phyloP scores from a whole-genome alignment of 2,888 invertebrate species.

The Prosopocoilus inquinatus region DNA sequence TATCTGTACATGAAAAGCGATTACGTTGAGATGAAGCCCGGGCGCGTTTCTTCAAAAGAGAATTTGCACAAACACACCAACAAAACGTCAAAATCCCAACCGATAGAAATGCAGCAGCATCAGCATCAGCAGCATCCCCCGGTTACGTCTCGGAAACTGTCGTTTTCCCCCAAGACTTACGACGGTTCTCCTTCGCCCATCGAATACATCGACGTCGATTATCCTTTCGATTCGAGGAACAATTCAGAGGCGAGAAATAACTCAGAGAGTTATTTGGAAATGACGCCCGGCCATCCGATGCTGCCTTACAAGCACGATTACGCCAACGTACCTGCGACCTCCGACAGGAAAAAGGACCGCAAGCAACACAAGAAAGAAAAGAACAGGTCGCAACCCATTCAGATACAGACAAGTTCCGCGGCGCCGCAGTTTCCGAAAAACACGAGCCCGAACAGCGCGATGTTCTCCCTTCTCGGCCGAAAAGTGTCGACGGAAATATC shows the following conservation, averaged over 20 bases:
- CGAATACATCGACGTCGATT: conserved; percentile 36
- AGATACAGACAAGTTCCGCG: conserved; percentile 54
- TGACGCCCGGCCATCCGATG: conserved; percentile 43
- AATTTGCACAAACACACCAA: no score
- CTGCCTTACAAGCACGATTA: no score
- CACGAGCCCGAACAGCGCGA: conserved; percentile 30
- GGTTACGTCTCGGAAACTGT: conserved; percentile 22
- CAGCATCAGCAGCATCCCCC: not conserved
- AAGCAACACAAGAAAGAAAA: conserved; percentile 49
- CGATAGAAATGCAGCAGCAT: not conserved
- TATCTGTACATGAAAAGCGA: conserved; percentile 48
- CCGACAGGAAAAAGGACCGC: conserved; percentile 38
- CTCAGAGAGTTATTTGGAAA: conserved; percentile 53
- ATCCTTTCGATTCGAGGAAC: conserved; percentile 28
- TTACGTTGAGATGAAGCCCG: not conserved
- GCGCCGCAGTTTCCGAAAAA: conserved; percentile 25
- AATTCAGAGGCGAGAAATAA: conserved; percentile 23
- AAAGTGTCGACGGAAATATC: conserved; percentile 49
- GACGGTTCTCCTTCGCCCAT: conserved; percentile 29
- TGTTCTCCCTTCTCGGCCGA: conserved; percentile 33
- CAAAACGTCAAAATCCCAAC: no score
- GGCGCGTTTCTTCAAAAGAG: no score
- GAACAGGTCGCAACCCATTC: conserved; percentile 62
- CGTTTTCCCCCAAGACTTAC: conserved; percentile 25
- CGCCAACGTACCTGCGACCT: conserved; percentile 13